Percentiles rank a stretch among this genome's conserved stretches.
Evolutionary conservation across 2,797 vertebrate genomes (phyloP).

Genomic region (Mormyrus hasselquistii): DNA sequence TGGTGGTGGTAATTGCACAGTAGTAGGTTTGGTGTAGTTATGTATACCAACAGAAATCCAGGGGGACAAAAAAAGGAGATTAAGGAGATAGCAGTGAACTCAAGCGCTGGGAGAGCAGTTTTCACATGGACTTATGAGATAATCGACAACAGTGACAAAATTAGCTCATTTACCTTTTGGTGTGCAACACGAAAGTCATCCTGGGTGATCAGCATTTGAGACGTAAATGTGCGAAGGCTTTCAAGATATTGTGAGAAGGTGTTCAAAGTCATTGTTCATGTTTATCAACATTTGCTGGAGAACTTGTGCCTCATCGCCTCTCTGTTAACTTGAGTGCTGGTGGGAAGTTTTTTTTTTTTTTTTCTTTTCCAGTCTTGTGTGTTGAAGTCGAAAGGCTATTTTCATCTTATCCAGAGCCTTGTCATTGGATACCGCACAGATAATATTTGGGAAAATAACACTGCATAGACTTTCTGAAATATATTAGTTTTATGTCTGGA

Average conservation of each 20-base stretch:
- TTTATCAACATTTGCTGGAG: background rate
- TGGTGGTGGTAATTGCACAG: background rate
- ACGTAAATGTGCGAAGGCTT: background rate
- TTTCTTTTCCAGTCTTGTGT: background rate
- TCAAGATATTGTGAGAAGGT: background rate
- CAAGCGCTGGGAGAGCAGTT: background rate
- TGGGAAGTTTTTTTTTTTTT: background rate
- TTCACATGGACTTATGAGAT: background rate
- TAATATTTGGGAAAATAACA: background rate
- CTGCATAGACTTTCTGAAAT: constrained; percentile 1
- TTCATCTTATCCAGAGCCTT: background rate
- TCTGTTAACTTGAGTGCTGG: background rate
- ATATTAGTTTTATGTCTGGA: background rate
- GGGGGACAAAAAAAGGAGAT: background rate
- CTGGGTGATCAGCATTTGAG: background rate
- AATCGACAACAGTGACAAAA: background rate
- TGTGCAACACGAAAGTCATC: background rate
- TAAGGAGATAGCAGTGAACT: background rate
- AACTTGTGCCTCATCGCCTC: background rate
- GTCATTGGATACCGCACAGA: background rate
- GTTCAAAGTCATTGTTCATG: background rate
- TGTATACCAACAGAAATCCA: background rate
- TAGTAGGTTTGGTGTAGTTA: background rate
- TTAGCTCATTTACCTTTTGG: background rate
- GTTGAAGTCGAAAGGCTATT: background rate